Evolutionary conservation across 2,797 vertebrate species (phyloP).

Genomic region (Centroberyx gerrardi): DNA sequence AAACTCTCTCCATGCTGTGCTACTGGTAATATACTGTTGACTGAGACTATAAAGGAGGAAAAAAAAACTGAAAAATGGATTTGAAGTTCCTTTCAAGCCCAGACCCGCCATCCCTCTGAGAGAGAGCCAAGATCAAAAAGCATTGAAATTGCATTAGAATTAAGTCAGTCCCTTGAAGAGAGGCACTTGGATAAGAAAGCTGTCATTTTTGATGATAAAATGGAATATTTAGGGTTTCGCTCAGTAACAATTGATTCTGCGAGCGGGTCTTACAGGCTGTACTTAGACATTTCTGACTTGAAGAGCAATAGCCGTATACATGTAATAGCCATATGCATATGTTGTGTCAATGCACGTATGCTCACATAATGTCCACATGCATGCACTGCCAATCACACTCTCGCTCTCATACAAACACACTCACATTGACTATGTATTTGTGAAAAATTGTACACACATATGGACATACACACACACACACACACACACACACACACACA

Average conservation of each 20-base stretch:
- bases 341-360: neutral
- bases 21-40: constrained; percentile 35
- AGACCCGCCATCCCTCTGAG: constrained; percentile 43
- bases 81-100: constrained; percentile 68
- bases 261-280: constrained; percentile 24
- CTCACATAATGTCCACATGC: neutral
- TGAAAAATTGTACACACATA: neutral
- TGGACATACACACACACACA: neutral
- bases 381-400: constrained; percentile 26
- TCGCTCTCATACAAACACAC: neutral
- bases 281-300: constrained; percentile 13
- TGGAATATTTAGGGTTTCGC: constrained; percentile 64
- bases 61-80: constrained; percentile 59
- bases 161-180: constrained; percentile 67
- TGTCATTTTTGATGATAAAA: constrained; percentile 74
- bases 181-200: constrained; percentile 59
- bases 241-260: constrained; percentile 42
- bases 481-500: constrained; percentile 1
- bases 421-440: neutral
- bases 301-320: too few species aligned
- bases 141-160: constrained; percentile 70
- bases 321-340: too few species aligned
- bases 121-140: constrained; percentile 70
- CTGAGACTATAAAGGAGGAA: constrained; percentile 34
- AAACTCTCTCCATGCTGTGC: neutral